Evolutionary conservation across 1,140 invertebrate genomes (phyloP).

Genomic region (Sweltsa coloradensis): DNA sequence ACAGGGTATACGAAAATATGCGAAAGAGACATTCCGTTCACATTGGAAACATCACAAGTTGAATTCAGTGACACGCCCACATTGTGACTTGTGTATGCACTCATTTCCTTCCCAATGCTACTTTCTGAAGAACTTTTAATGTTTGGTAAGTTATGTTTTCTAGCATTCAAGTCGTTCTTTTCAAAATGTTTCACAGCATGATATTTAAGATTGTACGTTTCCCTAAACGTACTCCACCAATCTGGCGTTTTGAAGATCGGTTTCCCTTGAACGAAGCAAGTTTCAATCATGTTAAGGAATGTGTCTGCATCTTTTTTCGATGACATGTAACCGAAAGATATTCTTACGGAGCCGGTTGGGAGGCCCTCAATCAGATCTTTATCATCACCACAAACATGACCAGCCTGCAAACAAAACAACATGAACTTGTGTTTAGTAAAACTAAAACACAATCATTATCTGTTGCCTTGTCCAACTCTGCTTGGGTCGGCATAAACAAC

Average conservation of each 20-base stretch:
- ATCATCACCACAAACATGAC: constrained; percentile 87
- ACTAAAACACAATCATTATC: too few relatives aligned
- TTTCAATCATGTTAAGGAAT: constrained; percentile 58
- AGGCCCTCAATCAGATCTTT: constrained; percentile 76
- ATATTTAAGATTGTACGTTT: not conserved
- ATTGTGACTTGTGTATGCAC: not conserved
- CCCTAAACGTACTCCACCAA: constrained; percentile 20
- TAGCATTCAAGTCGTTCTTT: constrained; percentile 6
- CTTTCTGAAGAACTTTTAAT: constrained; percentile 1
- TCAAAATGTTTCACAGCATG: not conserved
- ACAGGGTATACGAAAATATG: constrained; percentile 82
- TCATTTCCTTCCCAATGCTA: too few relatives aligned
- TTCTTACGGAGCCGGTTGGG: constrained; percentile 83
- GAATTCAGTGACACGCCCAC: not conserved
- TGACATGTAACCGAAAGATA: constrained; percentile 92
- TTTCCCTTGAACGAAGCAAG: constrained; percentile 45
- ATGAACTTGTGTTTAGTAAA: not conserved
- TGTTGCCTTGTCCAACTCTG: too few relatives aligned
- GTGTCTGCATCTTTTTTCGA: constrained; percentile 54
- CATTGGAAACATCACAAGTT: not conserved
- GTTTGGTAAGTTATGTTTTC: not conserved
- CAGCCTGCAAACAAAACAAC: constrained; percentile 41
- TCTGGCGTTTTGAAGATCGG: constrained; percentile 22
- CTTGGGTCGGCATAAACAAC: too few relatives aligned
- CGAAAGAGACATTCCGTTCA: not conserved